phyloP scores from a whole-genome alignment of 2,113 vertebrate species.

The Piprites chloris region DNA sequence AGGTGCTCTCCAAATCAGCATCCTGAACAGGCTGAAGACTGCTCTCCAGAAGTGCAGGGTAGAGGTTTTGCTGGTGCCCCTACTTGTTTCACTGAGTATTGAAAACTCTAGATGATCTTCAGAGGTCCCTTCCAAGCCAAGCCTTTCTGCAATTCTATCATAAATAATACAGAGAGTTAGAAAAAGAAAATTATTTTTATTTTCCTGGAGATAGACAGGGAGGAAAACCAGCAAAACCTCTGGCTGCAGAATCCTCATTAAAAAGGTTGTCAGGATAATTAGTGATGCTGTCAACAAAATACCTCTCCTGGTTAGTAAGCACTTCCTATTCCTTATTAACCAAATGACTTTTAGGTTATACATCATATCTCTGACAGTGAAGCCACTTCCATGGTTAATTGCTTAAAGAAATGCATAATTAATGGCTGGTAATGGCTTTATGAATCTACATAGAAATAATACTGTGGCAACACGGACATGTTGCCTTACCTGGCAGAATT shows the following conservation, averaged over 20 bases:
- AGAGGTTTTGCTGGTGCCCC: background rate
- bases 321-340: constrained; percentile 66
- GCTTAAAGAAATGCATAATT: constrained; percentile 69
- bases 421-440: constrained; percentile 14
- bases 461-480: background rate
- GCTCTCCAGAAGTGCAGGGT: background rate
- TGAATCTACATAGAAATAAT: constrained; percentile 20
- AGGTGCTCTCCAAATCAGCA: background rate
- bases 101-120: background rate
- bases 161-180: background rate
- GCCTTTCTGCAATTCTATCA: background rate
- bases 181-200: background rate
- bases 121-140: background rate
- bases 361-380: constrained; percentile 57
- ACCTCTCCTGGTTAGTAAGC: constrained; percentile 39
- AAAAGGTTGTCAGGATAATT: constrained; percentile 46
- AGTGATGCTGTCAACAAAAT: constrained; percentile 32
- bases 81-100: background rate
- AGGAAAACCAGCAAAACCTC: background rate
- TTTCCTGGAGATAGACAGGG: background rate
- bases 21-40: background rate
- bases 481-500: background rate
- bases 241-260: background rate
- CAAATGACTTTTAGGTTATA: constrained; percentile 62
- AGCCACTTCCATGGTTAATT: constrained; percentile 67